Evolutionary conservation across 1,140 invertebrate species (phyloP), one percentile per base, ranked within the genome.

Genomic region (Lepeophtheirus salmonis): DNA sequence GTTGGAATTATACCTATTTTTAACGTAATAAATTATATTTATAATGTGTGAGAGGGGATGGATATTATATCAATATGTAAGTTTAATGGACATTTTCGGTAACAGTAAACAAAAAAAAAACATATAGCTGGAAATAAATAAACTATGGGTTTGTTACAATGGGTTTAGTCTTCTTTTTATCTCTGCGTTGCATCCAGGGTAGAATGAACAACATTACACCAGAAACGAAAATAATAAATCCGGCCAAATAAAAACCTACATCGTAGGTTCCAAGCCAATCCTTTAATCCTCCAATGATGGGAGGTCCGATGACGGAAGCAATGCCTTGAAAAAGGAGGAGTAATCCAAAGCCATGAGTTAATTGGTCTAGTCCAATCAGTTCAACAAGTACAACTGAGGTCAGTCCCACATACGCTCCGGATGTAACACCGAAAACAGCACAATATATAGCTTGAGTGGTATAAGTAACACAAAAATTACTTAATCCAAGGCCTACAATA

Each of bases 341-440:
- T 4, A 94, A 72, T n/a, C 89, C 89, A 70, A 94, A 94, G 0
- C 88, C 86, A 70, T 92, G 92, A 0, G 89, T 91, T 25, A 95
- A 73, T 66, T 79, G 83, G 50, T 91, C 86, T 53, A 92, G 71
- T 4, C 89, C 86, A 55, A 91, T 70, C 24, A 91, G 74, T 70
- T 91, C 86, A 1, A 89, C 86, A 52, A 90, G 71, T 56, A 89
- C 85, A 2, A 89, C 87, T 4, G 86, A 90, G 2, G 90, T 95
- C 14, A 95, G 75, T 3, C 88, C 87, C 2, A 94, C 89, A 69
- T 92, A 94, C 21, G 87, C 89, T 57, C 89, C 89, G 64, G 87
- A 86, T 0, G 86, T 88, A 63, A 86, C 82, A 22, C 90, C 90
- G 70, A 85, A 96, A 0, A 81, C 73, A 2, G 76, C 75, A n/a